Percentiles rank a stretch among this genome's conserved stretches.
Conservation (phyloP, 2,888 invertebrate species). For the Apoda limacodes region DNA sequence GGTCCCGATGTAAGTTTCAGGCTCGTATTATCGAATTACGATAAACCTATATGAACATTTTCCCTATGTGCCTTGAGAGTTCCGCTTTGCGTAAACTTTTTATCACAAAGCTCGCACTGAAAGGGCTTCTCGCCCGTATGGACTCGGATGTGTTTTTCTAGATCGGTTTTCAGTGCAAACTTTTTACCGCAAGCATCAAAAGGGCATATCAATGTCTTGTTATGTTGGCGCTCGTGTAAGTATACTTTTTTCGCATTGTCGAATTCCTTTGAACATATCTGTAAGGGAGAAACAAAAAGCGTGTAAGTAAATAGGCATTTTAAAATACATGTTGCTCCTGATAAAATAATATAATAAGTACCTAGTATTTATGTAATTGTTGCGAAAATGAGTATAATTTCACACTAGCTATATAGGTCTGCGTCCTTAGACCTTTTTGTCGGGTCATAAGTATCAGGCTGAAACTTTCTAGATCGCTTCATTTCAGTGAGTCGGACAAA, state of each 20-base stretch:
- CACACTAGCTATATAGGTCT: no score
- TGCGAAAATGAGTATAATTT: no score
- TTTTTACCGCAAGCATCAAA: conserved; percentile 37
- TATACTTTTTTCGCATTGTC: conserved; percentile 40
- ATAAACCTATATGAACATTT: no score
- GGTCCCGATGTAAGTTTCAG: no score
- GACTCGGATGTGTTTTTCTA: conserved; percentile 44
- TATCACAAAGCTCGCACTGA: conserved; percentile 36
- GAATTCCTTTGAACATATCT: conserved; percentile 45
- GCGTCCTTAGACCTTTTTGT: no score
- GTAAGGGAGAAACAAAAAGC: conserved; percentile 18
- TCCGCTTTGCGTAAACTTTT: conserved; percentile 38
- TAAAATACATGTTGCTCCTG: neutral
- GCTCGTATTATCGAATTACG: no score
- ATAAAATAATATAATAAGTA: neutral
- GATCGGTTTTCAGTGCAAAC: conserved; percentile 46
- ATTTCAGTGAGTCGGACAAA: no score
- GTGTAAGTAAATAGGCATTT: conserved; percentile 3
- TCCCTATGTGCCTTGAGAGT: conserved; percentile 37
- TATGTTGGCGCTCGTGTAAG: conserved; percentile 40
- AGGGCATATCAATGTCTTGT: conserved; percentile 33
- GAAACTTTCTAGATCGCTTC: no score
- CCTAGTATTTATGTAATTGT: neutral
- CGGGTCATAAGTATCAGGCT: no score
- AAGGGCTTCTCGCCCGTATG: conserved; percentile 56